Conservation (phyloP, 2,113 vertebrate species). For the Cynocephalus volans region DNA sequence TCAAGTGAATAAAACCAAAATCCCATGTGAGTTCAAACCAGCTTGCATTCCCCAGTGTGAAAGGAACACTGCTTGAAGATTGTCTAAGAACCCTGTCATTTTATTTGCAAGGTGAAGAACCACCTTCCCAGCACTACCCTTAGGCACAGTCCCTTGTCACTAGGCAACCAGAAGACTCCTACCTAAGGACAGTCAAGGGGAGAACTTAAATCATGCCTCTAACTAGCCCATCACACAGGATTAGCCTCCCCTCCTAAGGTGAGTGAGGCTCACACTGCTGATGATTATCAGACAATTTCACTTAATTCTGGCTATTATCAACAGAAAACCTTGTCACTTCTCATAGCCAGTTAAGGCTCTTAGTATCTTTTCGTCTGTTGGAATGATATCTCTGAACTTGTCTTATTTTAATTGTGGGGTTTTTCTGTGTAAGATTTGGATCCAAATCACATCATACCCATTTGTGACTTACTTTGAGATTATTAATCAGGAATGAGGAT, state of each 20-base stretch:
- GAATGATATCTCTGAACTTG: background rate
- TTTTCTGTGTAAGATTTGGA: background rate
- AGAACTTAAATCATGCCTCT: background rate
- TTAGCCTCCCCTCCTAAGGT: background rate
- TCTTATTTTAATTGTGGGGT: background rate
- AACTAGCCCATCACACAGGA: background rate
- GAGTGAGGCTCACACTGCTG: too few relatives aligned
- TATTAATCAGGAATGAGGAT: slow-evolving; percentile 26
- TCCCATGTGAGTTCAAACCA: background rate
- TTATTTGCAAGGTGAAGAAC: background rate
- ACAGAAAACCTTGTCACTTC: background rate
- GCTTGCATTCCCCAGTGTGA: background rate
- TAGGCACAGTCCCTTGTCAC: background rate
- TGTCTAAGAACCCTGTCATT: background rate
- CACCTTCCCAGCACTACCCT: background rate
- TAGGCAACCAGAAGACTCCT: background rate
- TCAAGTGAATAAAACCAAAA: background rate
- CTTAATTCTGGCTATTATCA: background rate
- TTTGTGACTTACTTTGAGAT: slow-evolving; percentile 49
- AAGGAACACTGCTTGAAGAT: background rate
- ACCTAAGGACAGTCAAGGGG: too few relatives aligned
- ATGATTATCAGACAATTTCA: background rate
- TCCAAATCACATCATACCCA: background rate
- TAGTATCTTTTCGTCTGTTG: background rate
- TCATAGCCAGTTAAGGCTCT: slow-evolving; percentile 29